Evolutionary conservation across 2,797 vertebrate genomes (phyloP).

Genomic region (Glossophaga mutica): DNA sequence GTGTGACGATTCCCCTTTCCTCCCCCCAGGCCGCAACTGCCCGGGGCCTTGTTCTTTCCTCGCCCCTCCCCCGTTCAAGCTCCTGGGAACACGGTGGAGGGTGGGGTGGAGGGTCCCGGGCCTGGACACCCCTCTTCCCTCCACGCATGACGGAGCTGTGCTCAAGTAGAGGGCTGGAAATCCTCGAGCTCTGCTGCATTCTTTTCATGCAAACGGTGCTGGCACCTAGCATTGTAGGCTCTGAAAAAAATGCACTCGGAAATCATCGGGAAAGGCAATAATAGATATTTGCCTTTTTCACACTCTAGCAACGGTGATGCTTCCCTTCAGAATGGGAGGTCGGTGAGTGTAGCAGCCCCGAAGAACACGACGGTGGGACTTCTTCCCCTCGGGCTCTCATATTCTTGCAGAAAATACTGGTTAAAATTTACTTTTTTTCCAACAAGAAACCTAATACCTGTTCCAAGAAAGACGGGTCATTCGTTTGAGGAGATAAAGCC

Average conservation of each 20-base stretch:
- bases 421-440: background rate
- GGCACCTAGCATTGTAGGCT: background rate
- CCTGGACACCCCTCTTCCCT: too few relatives aligned
- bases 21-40: background rate
- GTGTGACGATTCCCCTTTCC: conserved; percentile 1
- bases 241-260: background rate
- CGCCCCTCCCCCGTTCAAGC: background rate
- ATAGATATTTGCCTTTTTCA: background rate
- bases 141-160: background rate
- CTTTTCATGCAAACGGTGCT: background rate
- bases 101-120: background rate
- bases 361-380: background rate
- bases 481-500: background rate
- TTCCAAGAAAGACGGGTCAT: background rate
- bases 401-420: background rate
- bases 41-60: background rate
- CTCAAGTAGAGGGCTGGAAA: background rate
- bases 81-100: background rate
- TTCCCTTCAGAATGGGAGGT: background rate
- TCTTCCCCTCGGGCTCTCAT: background rate
- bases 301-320: background rate
- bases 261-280: background rate
- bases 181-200: background rate
- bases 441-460: background rate
- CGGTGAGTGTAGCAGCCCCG: background rate